These are phyloP conservation scores for Neostethus bicornis DNA, from an alignment of 2,797 vertebrate genomes.

Conservation along the genomic window DNA sequence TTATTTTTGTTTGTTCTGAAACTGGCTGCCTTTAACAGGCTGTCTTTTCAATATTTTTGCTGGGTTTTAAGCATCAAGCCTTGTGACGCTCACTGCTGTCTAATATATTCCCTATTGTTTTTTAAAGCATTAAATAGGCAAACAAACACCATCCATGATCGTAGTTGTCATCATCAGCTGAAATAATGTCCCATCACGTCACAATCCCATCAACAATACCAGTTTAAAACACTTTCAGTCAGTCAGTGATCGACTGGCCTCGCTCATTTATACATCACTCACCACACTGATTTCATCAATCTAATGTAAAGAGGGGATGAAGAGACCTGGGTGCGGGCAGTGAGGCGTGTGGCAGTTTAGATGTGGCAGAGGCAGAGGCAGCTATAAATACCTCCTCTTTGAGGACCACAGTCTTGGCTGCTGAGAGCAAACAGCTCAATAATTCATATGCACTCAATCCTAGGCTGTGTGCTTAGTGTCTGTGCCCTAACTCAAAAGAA, in stretches of 20 bases:
- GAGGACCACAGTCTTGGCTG: constrained; percentile 52
- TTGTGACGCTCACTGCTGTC: constrained; percentile 8
- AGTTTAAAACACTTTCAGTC: constrained; percentile 17
- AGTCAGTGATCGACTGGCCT: constrained; percentile 16
- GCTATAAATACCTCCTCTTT: constrained; percentile 80
- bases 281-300: constrained; percentile 50
- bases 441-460: constrained; percentile 73
- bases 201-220: constrained; percentile 31
- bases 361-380: constrained; percentile 55
- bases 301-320: constrained; percentile 30
- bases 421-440: constrained; percentile 79
- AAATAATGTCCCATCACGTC: constrained; percentile 30
- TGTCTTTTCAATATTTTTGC: neutral
- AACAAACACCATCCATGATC: constrained; percentile 32
- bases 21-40: too few relatives aligned
- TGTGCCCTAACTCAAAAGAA: constrained; percentile 23
- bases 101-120: constrained; percentile 17
- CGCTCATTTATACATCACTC: constrained; percentile 14
- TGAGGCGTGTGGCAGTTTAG: constrained; percentile 49
- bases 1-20: too few relatives aligned
- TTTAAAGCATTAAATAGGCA: constrained; percentile 24
- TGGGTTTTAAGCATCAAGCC: neutral
- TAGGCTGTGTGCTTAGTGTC: constrained; percentile 47
- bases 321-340: constrained; percentile 37
- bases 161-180: constrained; percentile 35